Conservation (phyloP, 2,113 vertebrate genomes). For the Melanotaenia duboulayi region DNA sequence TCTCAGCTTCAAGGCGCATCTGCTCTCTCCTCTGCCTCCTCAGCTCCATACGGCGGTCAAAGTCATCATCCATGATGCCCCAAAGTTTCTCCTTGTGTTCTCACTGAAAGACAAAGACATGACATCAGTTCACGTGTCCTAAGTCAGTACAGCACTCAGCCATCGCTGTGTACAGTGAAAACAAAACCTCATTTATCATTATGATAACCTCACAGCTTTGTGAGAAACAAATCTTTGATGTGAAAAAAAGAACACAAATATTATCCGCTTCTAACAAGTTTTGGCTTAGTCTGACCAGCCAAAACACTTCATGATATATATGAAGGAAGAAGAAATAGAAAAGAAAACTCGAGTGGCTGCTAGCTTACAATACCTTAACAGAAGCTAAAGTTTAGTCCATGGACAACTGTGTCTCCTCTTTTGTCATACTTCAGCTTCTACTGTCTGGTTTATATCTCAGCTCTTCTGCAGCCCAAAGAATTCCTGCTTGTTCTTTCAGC, state of each 20-base stretch:
- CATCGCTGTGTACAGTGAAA: background rate
- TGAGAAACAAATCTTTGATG: too few relatives aligned
- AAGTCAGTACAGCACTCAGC: background rate
- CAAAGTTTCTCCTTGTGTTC: slow-evolving; percentile 44
- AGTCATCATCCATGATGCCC: slow-evolving; percentile 91
- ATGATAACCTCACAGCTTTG: background rate
- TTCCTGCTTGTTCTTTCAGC: slow-evolving; percentile 68
- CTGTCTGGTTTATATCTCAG: slow-evolving; percentile 79
- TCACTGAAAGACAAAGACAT: slow-evolving; percentile 55
- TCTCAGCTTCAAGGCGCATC: slow-evolving; percentile 91
- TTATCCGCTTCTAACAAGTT: background rate
- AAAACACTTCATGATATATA: slow-evolving; percentile 19
- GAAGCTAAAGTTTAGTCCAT: slow-evolving; percentile 65
- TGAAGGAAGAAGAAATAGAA: background rate
- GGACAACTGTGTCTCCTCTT: slow-evolving; percentile 36
- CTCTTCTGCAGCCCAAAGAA: slow-evolving; percentile 62
- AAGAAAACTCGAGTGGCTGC: background rate
- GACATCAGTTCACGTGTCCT: background rate
- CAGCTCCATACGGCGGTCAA: slow-evolving; percentile 94
- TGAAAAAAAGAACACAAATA: background rate
- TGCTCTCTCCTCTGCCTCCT: slow-evolving; percentile 97
- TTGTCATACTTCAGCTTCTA: slow-evolving; percentile 51
- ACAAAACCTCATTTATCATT: background rate
- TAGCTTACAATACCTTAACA: slow-evolving; percentile 70
- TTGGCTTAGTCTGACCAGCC: slow-evolving; percentile 21